These are phyloP conservation scores for Acromyrmex echinatior DNA, from an alignment of 1,140 invertebrate genomes.

Conservation along the genomic window DNA sequence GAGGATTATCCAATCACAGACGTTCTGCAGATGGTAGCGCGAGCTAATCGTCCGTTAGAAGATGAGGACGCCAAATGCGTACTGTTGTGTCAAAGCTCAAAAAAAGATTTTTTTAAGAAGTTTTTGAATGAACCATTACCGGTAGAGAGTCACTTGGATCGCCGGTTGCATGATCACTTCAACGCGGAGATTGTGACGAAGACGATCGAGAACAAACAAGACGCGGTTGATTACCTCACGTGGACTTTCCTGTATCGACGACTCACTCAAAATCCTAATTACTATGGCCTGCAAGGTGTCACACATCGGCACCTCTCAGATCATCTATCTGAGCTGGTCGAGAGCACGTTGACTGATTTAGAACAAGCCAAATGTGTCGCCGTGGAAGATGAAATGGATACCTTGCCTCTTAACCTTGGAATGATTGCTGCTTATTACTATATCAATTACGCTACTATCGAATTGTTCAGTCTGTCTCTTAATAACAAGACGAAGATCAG, in stretches of 20 bases:
- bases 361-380: slow-evolving; percentile 99
- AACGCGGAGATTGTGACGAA: slow-evolving; percentile 99
- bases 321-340: slow-evolving; percentile 99
- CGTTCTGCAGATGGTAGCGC: slow-evolving; percentile 98
- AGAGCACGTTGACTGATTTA: slow-evolving; percentile 97
- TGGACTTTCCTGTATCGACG: slow-evolving; percentile 99
- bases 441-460: slow-evolving; percentile 99
- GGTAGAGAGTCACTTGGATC: slow-evolving; percentile 99
- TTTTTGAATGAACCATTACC: slow-evolving; percentile 99
- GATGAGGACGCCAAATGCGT: slow-evolving; percentile 99
- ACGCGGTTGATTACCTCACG: slow-evolving; percentile 99
- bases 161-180: slow-evolving; percentile 99
- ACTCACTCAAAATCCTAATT: slow-evolving; percentile 99
- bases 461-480: slow-evolving; percentile 98
- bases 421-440: slow-evolving; percentile 99
- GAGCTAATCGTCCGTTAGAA: slow-evolving; percentile 95
- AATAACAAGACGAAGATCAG: slow-evolving; percentile 99
- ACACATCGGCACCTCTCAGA: slow-evolving; percentile 99
- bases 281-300: slow-evolving; percentile 99
- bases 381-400: slow-evolving; percentile 99
- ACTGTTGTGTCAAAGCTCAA: slow-evolving; percentile 98
- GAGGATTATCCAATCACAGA: slow-evolving; percentile 99
- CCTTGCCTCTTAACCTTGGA: slow-evolving; percentile 97
- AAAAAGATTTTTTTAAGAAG: slow-evolving; percentile 99
- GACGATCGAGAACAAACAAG: slow-evolving; percentile 99